These are phyloP conservation scores for Crematogaster levior DNA, from an alignment of 2,888 invertebrate genomes.

Conservation along the genomic window DNA sequence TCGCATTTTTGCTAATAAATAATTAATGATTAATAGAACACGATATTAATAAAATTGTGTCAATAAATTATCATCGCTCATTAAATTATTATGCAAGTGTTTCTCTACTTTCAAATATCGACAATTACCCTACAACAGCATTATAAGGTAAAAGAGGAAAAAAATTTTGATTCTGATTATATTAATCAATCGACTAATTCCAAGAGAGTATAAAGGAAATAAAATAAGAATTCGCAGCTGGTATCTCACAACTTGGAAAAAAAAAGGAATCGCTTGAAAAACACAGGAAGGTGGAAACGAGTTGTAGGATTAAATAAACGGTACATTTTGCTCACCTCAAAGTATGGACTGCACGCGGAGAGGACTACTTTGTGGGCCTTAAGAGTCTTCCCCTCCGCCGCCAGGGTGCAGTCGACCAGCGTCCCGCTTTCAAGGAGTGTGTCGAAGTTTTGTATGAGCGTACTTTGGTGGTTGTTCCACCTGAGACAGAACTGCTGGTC, in stretches of 20 bases:
- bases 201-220: not conserved
- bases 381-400: constrained; percentile 96
- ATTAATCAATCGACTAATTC: too few species aligned
- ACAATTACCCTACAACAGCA: too few species aligned
- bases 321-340: constrained; percentile 90
- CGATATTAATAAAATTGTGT: not conserved
- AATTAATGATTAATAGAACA: not conserved
- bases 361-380: constrained; percentile 98
- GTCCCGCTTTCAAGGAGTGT: constrained; percentile 95
- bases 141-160: too few species aligned
- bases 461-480: constrained; percentile 98
- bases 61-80: not conserved
- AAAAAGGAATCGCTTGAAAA: not conserved
- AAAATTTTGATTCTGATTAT: not conserved
- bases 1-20: not conserved
- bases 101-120: too few species aligned
- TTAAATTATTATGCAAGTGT: not conserved
- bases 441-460: constrained; percentile 96
- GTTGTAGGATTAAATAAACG: not conserved
- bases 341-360: constrained; percentile 96
- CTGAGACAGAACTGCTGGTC: constrained; percentile 97
- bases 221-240: not conserved
- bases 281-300: not conserved
- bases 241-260: not conserved
- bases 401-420: too few species aligned